Evolutionary conservation across 2,888 invertebrate species (phyloP).

Genomic region (Digitonthophagus gazella): DNA sequence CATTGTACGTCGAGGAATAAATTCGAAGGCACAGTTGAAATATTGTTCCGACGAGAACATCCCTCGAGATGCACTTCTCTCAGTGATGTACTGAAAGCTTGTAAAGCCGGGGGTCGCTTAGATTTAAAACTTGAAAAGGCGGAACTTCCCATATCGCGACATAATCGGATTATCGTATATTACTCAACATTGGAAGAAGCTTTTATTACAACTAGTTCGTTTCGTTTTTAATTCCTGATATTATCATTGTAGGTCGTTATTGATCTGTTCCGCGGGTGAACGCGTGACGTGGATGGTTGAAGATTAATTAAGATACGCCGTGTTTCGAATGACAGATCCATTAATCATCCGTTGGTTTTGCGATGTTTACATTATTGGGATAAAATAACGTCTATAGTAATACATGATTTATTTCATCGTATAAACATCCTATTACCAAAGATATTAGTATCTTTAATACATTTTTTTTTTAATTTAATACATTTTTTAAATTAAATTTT

Average conservation of each 20-base stretch:
- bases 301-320: slow-evolving; percentile 15
- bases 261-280: background rate
- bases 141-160: background rate
- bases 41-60: background rate
- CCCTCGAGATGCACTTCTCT: background rate
- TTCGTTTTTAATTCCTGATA: background rate
- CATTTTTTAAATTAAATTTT: too few relatives aligned
- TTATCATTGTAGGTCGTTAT: background rate
- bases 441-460: too few relatives aligned
- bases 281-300: slow-evolving; percentile 6
- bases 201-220: background rate
- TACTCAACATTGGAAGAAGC: background rate
- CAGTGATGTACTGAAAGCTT: background rate
- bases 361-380: background rate
- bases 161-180: background rate
- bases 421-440: too few relatives aligned
- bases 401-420: background rate
- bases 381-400: background rate
- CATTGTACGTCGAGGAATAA: background rate
- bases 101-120: background rate
- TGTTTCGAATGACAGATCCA: background rate
- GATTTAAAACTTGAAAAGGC: background rate
- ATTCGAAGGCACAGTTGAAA: background rate
- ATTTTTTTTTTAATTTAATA: too few relatives aligned
- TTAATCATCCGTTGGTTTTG: background rate